These are phyloP conservation scores for Nomada ferruginata DNA, from an alignment of 2,888 invertebrate genomes.

Conservation along the genomic window DNA sequence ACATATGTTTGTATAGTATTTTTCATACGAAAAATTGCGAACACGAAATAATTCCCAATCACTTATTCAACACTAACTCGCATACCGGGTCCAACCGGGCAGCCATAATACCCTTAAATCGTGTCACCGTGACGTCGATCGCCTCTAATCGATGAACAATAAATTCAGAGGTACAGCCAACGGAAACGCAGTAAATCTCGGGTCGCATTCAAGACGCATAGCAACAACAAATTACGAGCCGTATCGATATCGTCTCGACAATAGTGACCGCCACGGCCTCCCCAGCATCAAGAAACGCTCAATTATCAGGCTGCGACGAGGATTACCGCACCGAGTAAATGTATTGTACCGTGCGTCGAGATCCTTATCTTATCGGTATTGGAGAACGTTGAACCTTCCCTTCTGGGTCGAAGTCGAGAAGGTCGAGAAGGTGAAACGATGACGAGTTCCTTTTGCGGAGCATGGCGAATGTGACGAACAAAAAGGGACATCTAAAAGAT, in stretches of 20 bases:
- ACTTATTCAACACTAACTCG: not conserved
- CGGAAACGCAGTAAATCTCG: conserved; percentile 30
- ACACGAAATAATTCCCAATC: not conserved
- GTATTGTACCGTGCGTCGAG: conserved; percentile 62
- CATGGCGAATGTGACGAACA: conserved; percentile 22
- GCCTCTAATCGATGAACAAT: conserved; percentile 39
- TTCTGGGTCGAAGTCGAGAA: conserved; percentile 26
- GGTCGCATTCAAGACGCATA: conserved; percentile 41
- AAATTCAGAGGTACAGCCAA: conserved; percentile 22
- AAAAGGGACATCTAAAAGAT: conserved; percentile 55
- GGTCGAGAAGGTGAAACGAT: conserved; percentile 25
- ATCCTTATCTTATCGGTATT: conserved; percentile 70
- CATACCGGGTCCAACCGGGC: not conserved
- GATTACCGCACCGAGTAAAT: conserved; percentile 60
- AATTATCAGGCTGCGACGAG: conserved; percentile 62
- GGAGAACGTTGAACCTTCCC: conserved; percentile 62
- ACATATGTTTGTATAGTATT: not conserved
- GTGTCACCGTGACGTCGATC: conserved; percentile 5
- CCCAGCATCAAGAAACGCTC: conserved; percentile 52
- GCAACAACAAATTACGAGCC: conserved; percentile 59
- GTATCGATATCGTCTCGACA: conserved; percentile 58
- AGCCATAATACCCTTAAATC: not conserved
- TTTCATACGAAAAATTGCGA: not conserved
- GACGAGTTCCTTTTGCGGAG: conserved; percentile 8
- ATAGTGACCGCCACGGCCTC: conserved; percentile 56